Evolutionary conservation across 2,113 vertebrate genomes (phyloP).

Genomic region (Orycteropus afer): DNA sequence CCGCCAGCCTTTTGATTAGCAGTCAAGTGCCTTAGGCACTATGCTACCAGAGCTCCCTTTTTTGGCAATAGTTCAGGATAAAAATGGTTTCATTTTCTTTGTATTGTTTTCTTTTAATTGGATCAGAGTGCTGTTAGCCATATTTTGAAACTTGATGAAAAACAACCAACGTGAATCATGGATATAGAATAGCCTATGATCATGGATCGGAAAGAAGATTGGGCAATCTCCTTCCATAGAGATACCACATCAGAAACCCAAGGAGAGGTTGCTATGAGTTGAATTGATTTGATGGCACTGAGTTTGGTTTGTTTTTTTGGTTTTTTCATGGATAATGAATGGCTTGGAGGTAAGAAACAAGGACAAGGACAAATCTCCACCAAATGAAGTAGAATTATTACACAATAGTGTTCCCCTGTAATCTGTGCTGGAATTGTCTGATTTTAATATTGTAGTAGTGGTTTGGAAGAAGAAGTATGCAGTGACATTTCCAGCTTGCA

Average conservation of each 20-base stretch:
- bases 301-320: too few relatives aligned
- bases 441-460: background rate
- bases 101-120: conserved; percentile 18
- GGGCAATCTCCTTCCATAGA: too few relatives aligned
- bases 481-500: background rate
- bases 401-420: background rate
- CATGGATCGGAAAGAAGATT: too few relatives aligned
- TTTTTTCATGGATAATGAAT: background rate
- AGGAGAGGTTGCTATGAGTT: too few relatives aligned
- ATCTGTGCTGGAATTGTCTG: background rate
- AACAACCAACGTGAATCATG: background rate
- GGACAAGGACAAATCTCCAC: background rate
- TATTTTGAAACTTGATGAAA: background rate
- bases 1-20: too few relatives aligned
- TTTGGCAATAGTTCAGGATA: too few relatives aligned
- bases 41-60: too few relatives aligned
- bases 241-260: too few relatives aligned
- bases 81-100: background rate
- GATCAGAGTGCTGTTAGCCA: background rate
- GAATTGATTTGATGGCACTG: too few relatives aligned
- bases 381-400: background rate
- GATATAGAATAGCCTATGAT: background rate
- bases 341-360: background rate
- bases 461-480: background rate
- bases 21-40: too few relatives aligned